Evolutionary conservation across 2,888 invertebrate genomes (phyloP), one percentile per base, ranked within the genome.

Genomic region (Lissonota sp.): DNA sequence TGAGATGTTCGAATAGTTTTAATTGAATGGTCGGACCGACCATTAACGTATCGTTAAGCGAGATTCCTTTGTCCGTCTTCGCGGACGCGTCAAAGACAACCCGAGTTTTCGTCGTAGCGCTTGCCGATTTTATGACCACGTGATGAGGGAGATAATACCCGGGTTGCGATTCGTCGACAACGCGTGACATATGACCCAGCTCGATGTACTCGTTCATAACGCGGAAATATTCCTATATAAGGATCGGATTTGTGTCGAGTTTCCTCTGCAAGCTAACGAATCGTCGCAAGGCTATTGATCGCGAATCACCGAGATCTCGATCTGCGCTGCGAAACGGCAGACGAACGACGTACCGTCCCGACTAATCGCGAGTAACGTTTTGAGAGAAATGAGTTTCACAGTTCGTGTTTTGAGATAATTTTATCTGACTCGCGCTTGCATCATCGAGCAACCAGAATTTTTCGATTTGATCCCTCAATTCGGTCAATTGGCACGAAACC

Each of bases 131-230:
- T 7, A 83, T 40, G n/a, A 85, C 80, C 42, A 78, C 79, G 58
- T 84, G 83, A 42, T 83, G 84, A 0, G 81, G 80, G 44, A 85
- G 53, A 49, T 84, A 81, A 76, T 77, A 85, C 8, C 79, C 83
- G 8, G 67, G 37, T 40, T 66, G 53, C 1, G 51, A 10, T n/a
- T 60, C 39, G 46, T 60, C 75, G 16, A 40, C 44, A 1, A 71
- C 53, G 46, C 64, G 8, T 0, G 82, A 71, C 74, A 84, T 82
- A 12, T 83, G 80, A 5, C 72, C 71, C 49, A 80, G 57, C 7
- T 66, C 63, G 12, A 84, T 42, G 44, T 82, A 82, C 6, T 82
- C 82, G 44, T 77, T 55, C 64, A 84, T 79, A 3, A 83, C 82
- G 10, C 55, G 70, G 1, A 60, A 7, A 46, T 84, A 84, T 53